Conservation (phyloP, 2,888 invertebrate species). For the Ferdinandea cuprea region DNA sequence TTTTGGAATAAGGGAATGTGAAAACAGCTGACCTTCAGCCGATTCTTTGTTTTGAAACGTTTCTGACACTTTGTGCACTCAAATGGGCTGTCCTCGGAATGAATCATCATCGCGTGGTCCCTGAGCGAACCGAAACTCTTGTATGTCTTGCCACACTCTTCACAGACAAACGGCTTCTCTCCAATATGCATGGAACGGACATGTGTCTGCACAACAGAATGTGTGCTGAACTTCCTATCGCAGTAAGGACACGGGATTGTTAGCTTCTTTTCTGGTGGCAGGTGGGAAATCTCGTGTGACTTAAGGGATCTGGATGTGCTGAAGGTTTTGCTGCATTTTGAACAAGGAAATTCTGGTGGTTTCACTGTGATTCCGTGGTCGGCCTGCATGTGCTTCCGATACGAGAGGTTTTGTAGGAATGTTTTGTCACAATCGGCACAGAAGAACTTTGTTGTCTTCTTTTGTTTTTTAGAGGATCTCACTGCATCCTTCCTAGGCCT, state of each 20-base stretch:
- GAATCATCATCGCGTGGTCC: constrained; percentile 83
- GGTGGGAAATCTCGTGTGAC: constrained; percentile 74
- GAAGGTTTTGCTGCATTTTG: constrained; percentile 75
- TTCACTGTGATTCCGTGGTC: constrained; percentile 72
- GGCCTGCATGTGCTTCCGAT: constrained; percentile 76
- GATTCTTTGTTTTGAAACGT: constrained; percentile 80
- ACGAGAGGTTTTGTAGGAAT: constrained; percentile 66
- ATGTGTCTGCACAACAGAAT: constrained; percentile 78
- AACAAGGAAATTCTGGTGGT: constrained; percentile 61
- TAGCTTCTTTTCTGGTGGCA: constrained; percentile 77
- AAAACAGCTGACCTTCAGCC: constrained; percentile 76
- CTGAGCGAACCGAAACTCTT: constrained; percentile 83
- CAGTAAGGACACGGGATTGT: constrained; percentile 78
- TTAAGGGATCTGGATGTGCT: constrained; percentile 71
- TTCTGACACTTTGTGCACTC: constrained; percentile 82
- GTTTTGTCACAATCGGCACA: constrained; percentile 43
- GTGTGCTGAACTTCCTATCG: constrained; percentile 79
- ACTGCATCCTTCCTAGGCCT: too few relatives aligned
- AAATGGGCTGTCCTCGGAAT: constrained; percentile 83
- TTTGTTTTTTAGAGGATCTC: too few relatives aligned
- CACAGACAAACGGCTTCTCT: constrained; percentile 83
- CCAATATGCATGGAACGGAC: constrained; percentile 80
- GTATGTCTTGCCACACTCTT: constrained; percentile 83
- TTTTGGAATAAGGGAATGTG: background rate
- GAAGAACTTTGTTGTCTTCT: background rate